phyloP scores from a whole-genome alignment of 2,888 invertebrate genomes.

The Heliconius ismenius region DNA sequence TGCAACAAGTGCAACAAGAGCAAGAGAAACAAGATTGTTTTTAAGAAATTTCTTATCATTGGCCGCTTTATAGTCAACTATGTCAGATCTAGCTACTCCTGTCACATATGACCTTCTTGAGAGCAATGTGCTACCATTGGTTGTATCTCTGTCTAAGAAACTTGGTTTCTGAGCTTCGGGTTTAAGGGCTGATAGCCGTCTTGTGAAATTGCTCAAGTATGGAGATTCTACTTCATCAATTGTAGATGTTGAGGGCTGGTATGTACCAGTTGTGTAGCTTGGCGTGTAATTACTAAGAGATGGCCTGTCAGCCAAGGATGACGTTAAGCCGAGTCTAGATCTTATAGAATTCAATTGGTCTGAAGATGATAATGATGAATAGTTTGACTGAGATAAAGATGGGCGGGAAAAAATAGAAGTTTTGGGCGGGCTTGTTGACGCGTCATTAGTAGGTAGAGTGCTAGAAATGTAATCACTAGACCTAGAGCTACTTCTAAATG shows the following conservation, averaged over 20 bases:
- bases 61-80: slow-evolving; percentile 67
- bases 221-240: slow-evolving; percentile 84
- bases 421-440: slow-evolving; percentile 64
- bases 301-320: slow-evolving; percentile 67
- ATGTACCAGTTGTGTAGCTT: slow-evolving; percentile 60
- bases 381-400: slow-evolving; percentile 64
- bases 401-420: slow-evolving; percentile 71
- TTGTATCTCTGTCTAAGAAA: slow-evolving; percentile 65
- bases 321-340: slow-evolving; percentile 80
- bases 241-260: slow-evolving; percentile 66
- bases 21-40: slow-evolving; percentile 84
- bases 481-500: slow-evolving; percentile 66
- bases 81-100: slow-evolving; percentile 65
- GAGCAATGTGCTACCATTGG: slow-evolving; percentile 66
- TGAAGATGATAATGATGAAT: slow-evolving; percentile 66
- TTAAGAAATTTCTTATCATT: slow-evolving; percentile 79
- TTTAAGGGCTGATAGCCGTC: slow-evolving; percentile 79
- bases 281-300: slow-evolving; percentile 61
- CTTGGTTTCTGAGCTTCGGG: slow-evolving; percentile 64
- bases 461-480: slow-evolving; percentile 75
- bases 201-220: slow-evolving; percentile 87
- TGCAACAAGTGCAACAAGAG: slow-evolving; percentile 82
- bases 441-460: slow-evolving; percentile 63
- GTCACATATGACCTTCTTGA: slow-evolving; percentile 71
- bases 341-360: slow-evolving; percentile 83